These are phyloP conservation scores for Spheniscus humboldti DNA, from an alignment of 2,797 vertebrate genomes.

Conservation along the genomic window DNA sequence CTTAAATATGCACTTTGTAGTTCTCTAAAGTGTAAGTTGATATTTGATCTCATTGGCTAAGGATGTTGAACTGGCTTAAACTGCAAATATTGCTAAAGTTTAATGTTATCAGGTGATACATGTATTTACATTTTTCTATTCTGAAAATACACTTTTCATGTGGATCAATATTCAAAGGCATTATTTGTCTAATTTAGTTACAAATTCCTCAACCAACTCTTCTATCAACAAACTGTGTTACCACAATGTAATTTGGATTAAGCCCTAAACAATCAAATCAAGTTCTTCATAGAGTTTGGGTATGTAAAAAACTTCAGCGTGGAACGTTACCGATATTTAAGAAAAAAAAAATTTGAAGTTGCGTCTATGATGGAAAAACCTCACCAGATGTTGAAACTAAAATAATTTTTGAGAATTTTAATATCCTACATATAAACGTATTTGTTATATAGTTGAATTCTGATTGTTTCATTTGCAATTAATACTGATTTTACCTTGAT, in stretches of 20 bases:
- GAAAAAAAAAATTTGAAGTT: not conserved
- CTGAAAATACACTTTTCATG: not conserved
- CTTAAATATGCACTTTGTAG: not conserved
- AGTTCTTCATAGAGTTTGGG: not conserved
- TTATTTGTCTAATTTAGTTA: not conserved
- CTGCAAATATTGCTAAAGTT: not conserved
- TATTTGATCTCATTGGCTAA: not conserved
- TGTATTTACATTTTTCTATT: not conserved
- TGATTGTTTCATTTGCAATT: not conserved
- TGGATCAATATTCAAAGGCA: not conserved
- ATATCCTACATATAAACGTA: not conserved
- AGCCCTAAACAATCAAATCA: not conserved
- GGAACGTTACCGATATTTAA: not conserved
- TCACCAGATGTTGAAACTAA: not conserved
- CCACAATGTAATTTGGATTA: not conserved
- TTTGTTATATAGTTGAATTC: not conserved
- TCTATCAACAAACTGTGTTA: not conserved
- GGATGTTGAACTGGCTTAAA: not conserved
- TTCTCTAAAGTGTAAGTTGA: not conserved
- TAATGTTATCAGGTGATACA: not conserved
- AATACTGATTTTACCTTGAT: not conserved
- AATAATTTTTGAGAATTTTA: not conserved
- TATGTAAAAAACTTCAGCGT: not conserved
- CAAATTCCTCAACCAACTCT: not conserved
- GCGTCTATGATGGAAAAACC: not conserved